Conservation (phyloP, 2,113 vertebrate genomes). For the Heterochromis multidens region DNA sequence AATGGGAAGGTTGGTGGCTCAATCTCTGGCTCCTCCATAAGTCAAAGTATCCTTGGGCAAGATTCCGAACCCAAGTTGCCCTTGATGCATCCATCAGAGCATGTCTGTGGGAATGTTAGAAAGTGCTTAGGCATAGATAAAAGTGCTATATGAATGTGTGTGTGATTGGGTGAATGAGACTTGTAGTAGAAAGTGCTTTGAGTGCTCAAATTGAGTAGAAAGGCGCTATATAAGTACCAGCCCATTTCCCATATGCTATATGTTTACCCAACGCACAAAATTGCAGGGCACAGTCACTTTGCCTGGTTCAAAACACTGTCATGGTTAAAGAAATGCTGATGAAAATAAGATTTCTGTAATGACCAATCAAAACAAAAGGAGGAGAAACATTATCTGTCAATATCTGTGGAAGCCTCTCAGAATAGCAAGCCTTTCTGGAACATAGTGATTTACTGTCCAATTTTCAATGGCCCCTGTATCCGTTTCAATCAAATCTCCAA, state of each 20-base stretch:
- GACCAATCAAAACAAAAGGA: conserved; percentile 57
- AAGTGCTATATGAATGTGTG: background rate
- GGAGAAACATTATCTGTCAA: conserved; percentile 60
- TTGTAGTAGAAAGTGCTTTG: background rate
- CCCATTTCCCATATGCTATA: background rate
- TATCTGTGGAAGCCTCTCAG: conserved; percentile 52
- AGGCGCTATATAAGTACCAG: background rate
- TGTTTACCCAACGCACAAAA: background rate
- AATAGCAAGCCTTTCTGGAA: conserved; percentile 43
- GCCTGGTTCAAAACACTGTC: conserved; percentile 23
- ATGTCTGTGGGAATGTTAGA: background rate
- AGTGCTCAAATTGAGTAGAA: background rate
- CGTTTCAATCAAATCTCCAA: conserved; percentile 73
- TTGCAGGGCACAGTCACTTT: background rate
- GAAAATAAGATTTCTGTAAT: conserved; percentile 63
- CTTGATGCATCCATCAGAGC: background rate
- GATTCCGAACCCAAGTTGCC: background rate
- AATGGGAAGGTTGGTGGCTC: background rate
- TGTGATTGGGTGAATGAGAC: background rate
- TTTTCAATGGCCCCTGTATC: conserved; percentile 64
- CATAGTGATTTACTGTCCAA: conserved; percentile 69
- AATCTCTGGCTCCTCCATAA: background rate
- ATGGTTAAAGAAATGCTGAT: conserved; percentile 51
- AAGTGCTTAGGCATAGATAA: background rate
- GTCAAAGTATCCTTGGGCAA: background rate